Evolutionary conservation across 37 sponge, comb jelly and placozoan genomes (phyloP).

Genomic region (Halichondria panicea): DNA sequence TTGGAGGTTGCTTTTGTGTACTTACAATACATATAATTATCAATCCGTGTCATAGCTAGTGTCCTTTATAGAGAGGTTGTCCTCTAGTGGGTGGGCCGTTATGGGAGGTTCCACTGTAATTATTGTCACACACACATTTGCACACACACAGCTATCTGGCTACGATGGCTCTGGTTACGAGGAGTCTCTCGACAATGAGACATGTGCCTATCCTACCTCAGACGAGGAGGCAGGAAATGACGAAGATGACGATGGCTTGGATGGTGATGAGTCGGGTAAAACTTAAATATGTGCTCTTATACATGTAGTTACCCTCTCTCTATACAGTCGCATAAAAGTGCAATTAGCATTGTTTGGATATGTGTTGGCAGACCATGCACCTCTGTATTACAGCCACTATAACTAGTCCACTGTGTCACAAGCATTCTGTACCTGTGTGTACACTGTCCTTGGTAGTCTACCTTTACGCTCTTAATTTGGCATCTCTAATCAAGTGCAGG

Average conservation of each 20-base stretch:
- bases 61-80: no score
- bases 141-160: conserved; percentile 4
- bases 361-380: not conserved
- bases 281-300: not conserved
- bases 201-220: conserved; percentile 13
- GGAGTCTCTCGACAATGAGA: conserved; percentile 20
- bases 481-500: not conserved
- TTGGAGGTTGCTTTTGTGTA: no score
- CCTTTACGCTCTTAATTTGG: not conserved
- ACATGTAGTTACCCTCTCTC: not conserved
- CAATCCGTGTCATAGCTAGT: no score
- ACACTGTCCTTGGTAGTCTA: no score
- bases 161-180: conserved; percentile 28
- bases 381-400: no score
- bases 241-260: conserved; percentile 26
- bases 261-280: conserved; percentile 47
- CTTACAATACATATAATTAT: no score
- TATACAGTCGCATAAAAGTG: not conserved
- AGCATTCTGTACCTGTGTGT: no score
- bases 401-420: no score
- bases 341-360: not conserved
- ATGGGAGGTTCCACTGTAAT: no score
- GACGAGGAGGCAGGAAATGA: conserved; percentile 50
- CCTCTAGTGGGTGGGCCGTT: no score
- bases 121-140: not conserved